phyloP scores from a whole-genome alignment of 2,113 vertebrate species.

The Dromiciops gliroides region DNA sequence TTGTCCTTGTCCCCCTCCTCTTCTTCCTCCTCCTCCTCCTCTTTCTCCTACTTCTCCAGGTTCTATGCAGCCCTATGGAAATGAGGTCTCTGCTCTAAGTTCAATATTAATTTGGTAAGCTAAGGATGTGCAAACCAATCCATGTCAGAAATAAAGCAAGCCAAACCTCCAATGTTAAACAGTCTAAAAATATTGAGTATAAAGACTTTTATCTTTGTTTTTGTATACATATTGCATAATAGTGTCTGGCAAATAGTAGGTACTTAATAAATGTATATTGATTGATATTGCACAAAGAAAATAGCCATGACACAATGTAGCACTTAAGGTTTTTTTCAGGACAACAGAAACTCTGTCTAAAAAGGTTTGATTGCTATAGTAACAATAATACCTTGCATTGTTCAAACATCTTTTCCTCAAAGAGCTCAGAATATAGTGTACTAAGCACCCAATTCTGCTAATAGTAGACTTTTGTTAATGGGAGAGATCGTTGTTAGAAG shows the following conservation, averaged over 20 bases:
- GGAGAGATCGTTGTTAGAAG: neutral
- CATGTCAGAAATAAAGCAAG: neutral
- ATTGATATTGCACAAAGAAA: neutral
- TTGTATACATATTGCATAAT: neutral
- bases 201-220: neutral
- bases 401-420: neutral
- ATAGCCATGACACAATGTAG: neutral
- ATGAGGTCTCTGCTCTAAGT: neutral
- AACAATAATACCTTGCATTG: neutral
- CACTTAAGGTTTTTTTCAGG: neutral
- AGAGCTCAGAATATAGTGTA: neutral
- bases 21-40: too few species aligned
- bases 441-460: neutral
- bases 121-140: neutral
- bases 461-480: neutral
- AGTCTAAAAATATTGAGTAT: neutral
- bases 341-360: neutral
- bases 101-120: neutral
- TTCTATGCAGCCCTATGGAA: neutral
- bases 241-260: neutral
- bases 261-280: neutral
- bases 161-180: neutral
- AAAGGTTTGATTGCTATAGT: neutral
- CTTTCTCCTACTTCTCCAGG: too few species aligned
- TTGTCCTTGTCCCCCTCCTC: too few species aligned